Conservation (phyloP, 2,797 vertebrate species). For the Octomys mimax region DNA sequence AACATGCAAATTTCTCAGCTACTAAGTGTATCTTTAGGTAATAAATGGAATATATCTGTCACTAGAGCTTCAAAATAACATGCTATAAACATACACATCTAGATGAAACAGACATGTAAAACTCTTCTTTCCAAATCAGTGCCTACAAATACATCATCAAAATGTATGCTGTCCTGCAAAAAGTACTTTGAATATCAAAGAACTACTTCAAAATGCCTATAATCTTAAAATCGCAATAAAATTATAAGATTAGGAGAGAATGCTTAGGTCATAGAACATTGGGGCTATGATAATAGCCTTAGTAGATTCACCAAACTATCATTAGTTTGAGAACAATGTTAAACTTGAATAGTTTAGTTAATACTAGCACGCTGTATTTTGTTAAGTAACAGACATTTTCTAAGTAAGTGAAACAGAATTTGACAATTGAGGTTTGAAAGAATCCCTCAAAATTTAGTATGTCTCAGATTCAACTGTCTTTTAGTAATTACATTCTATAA, state of each 20-base stretch:
- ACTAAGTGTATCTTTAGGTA: slow-evolving; percentile 43
- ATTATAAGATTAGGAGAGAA: slow-evolving; percentile 48
- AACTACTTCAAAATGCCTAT: background rate
- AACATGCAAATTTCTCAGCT: slow-evolving; percentile 55
- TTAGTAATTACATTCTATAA: slow-evolving; percentile 72
- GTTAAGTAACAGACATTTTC: slow-evolving; percentile 59
- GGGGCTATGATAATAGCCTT: background rate
- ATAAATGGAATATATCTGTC: background rate
- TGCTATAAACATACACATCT: background rate
- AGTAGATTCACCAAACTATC: slow-evolving; percentile 13
- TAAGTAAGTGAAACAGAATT: slow-evolving; percentile 80
- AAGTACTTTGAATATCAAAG: background rate
- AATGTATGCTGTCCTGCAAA: background rate
- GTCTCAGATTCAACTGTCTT: slow-evolving; percentile 62
- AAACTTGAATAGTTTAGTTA: slow-evolving; percentile 70
- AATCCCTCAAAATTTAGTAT: slow-evolving; percentile 74
- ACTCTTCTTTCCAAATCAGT: slow-evolving; percentile 6
- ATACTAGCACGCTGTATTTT: slow-evolving; percentile 72
- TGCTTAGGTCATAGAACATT: slow-evolving; percentile 56
- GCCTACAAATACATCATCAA: background rate
- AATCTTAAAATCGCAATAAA: slow-evolving; percentile 34
- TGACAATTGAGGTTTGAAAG: slow-evolving; percentile 77
- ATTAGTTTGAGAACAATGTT: slow-evolving; percentile 70
- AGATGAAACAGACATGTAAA: slow-evolving; percentile 20
- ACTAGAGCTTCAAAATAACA: slow-evolving; percentile 52